A percentile compares a stretch with the other conserved stretches of the same genome.
These are phyloP conservation scores for Polydesmus complanatus DNA, from an alignment of 2,888 invertebrate species.

Conservation along the genomic window DNA sequence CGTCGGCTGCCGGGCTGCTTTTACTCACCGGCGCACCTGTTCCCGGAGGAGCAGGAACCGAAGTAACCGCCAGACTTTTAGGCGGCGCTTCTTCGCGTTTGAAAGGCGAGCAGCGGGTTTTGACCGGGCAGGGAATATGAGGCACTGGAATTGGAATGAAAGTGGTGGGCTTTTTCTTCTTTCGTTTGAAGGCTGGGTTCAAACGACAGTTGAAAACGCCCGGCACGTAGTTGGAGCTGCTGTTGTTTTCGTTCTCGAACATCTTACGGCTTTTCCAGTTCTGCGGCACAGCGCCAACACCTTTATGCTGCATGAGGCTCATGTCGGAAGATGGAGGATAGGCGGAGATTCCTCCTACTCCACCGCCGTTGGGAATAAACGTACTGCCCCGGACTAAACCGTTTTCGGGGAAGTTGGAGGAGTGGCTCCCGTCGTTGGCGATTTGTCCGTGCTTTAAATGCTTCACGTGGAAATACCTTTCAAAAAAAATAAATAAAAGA, in stretches of 20 bases:
- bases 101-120: conserved; percentile 5
- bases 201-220: conserved; percentile 85
- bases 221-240: conserved; percentile 33
- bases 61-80: no score
- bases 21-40: no score
- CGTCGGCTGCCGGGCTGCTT: no score
- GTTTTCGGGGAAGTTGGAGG: conserved; percentile 15
- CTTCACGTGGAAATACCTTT: conserved; percentile 67
- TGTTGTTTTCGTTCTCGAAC: background rate
- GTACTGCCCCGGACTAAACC: background rate
- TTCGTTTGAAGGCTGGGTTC: conserved; percentile 57
- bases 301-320: conserved; percentile 22
- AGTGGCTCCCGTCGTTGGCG: conserved; percentile 6
- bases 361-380: background rate
- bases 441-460: conserved; percentile 42
- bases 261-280: no score
- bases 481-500: conserved; percentile 38
- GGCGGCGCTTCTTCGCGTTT: conserved; percentile 15
- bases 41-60: no score
- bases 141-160: conserved; percentile 54
- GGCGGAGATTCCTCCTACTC: background rate
- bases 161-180: conserved; percentile 79
- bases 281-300: no score
- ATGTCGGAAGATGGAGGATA: conserved; percentile 7
- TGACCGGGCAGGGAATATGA: background rate